Evolutionary conservation across 2,797 vertebrate genomes (phyloP), one percentile per base, ranked within the genome.

Genomic region (Artibeus lituratus): DNA sequence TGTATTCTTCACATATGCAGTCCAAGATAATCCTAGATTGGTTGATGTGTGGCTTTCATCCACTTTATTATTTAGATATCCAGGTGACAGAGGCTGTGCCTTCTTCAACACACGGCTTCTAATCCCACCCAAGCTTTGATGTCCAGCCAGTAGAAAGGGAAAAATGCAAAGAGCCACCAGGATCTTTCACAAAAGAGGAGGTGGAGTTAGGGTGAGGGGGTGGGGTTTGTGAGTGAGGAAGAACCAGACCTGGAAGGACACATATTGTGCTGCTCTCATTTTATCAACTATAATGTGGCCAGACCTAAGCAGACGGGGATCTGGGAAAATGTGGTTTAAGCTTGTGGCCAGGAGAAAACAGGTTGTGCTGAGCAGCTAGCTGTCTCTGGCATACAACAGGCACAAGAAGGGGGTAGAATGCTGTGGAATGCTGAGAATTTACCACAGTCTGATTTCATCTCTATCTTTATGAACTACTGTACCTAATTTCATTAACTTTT

Each of bases 11-110:
- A 91, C 6, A 29, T 42, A 49, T 47, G 29, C 29, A 59, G 5
- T n/a, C 9, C 12, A 78, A 83, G 37, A 49, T 35, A 47, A 95
- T 49, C 94, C 44, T 42, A 72, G 42, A 78, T 80, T 78, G 29
- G 29, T 10, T 44, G 7, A 70, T 32, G 49, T 24, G 15, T 67
- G 10, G 2, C 1, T 74, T 6, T 87, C 26, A 39, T 12, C 7
- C 10, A 9, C 10, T 37, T 49, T 59, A 21, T 65, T 44, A 70
- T 92, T 53, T 87, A 62, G 42, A n/a, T 16, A 69, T 0, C 14
- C 4, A 62, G 19, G 11, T 59, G n/a, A 12, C 10, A 65, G 5
- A 29, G 7, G 3, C 10, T 78, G 32, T 90, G 51, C 15, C 4
- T 87, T 73, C 21, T 87, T 93, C 6, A 37, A 77, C 3, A 37